Evolutionary conservation across 92 coral and sea anemone genomes (phyloP).

Genomic region (Umimayanthus kanabou): DNA sequence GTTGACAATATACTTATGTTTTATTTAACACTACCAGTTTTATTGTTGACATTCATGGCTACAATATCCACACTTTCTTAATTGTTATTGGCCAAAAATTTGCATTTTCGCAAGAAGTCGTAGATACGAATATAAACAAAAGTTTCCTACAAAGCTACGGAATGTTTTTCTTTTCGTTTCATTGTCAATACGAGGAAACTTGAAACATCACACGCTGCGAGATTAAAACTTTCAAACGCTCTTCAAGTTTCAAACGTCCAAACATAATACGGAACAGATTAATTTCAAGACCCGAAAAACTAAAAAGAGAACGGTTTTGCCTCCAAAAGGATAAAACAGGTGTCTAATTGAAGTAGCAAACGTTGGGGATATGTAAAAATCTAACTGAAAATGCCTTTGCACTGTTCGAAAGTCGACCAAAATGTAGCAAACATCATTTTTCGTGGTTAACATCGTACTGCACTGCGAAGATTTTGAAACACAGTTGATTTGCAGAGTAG

Average conservation of each 20-base stretch:
- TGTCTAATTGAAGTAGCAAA: not conserved
- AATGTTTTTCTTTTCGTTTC: not conserved
- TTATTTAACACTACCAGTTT: constrained; percentile 37
- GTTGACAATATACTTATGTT: constrained; percentile 20
- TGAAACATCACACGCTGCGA: constrained; percentile 4
- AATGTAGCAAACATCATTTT: not conserved
- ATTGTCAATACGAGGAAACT: not conserved
- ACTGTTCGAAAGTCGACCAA: not conserved
- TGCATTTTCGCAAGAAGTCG: constrained; percentile 30
- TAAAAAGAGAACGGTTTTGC: not conserved
- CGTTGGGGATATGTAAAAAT: not conserved
- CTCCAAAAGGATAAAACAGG: not conserved
- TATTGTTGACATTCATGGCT: constrained; percentile 31
- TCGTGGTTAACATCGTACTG: not conserved
- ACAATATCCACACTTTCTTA: constrained; percentile 26
- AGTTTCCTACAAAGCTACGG: not conserved
- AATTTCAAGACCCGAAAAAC: not conserved
- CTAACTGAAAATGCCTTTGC: no score
- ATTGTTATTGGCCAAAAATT: constrained; percentile 32
- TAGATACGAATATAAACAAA: constrained; percentile 36
- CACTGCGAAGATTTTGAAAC: not conserved
- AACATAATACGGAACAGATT: not conserved
- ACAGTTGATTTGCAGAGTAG: not conserved
- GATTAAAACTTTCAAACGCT: not conserved
- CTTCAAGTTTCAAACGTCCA: not conserved